Evolutionary conservation across 1,140 invertebrate genomes (phyloP).

Genomic region (Drosophila equinoxialis): DNA sequence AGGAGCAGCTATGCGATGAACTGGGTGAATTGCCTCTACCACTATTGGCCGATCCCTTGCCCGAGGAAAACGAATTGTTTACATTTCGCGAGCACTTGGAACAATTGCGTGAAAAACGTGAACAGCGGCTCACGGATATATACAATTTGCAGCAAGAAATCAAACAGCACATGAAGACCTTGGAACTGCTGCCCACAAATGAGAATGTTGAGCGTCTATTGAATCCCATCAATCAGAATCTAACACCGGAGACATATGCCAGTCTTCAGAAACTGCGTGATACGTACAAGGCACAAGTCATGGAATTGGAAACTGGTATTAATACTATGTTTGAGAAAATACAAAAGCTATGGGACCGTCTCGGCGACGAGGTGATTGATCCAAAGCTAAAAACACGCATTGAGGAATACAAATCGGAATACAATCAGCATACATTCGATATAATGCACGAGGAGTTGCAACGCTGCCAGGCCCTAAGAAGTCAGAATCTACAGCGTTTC

Average conservation of each 20-base stretch:
- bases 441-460: slow-evolving; percentile 86
- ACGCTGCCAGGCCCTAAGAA: slow-evolving; percentile 86
- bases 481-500: slow-evolving; percentile 88
- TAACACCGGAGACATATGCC: slow-evolving; percentile 51
- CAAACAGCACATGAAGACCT: slow-evolving; percentile 50
- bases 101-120: slow-evolving; percentile 31
- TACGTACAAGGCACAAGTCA: slow-evolving; percentile 60
- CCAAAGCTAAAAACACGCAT: slow-evolving; percentile 30
- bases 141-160: no score
- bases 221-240: slow-evolving; percentile 56
- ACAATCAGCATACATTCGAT: slow-evolving; percentile 84
- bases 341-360: slow-evolving; percentile 85
- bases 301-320: slow-evolving; percentile 82
- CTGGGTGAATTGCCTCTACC: slow-evolving; percentile 55
- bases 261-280: slow-evolving; percentile 34
- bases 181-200: slow-evolving; percentile 52
- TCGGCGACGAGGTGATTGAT: slow-evolving; percentile 74
- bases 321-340: slow-evolving; percentile 84
- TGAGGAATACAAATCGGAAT: slow-evolving; percentile 36
- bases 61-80: slow-evolving; percentile 47
- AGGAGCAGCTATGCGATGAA: slow-evolving; percentile 65
- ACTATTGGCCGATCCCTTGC: slow-evolving; percentile 60
- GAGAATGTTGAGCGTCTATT: slow-evolving; percentile 48
- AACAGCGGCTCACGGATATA: slow-evolving; percentile 36
- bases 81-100: slow-evolving; percentile 51